These are phyloP conservation scores for Pandion haliaetus DNA, from an alignment of 2,113 vertebrate species.

Conservation along the genomic window DNA sequence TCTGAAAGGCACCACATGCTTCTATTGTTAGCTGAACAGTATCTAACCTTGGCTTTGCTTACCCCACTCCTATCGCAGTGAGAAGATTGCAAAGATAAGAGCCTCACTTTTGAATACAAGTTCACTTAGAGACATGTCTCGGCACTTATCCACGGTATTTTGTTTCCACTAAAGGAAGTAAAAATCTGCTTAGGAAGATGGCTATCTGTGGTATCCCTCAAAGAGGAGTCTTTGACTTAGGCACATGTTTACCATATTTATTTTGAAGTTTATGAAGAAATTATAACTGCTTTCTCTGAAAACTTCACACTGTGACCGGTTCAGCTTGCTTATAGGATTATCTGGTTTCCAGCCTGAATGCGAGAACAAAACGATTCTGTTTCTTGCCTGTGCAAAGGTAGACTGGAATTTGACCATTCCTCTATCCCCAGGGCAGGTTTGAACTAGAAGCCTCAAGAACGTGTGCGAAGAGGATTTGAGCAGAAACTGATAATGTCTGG, in stretches of 20 bases:
- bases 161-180: constrained; percentile 5
- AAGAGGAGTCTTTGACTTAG: not conserved
- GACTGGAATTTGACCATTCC: not conserved
- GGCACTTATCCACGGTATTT: not conserved
- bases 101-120: not conserved
- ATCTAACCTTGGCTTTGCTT: constrained; percentile 44
- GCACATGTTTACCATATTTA: not conserved
- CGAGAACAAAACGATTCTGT: not conserved
- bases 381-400: not conserved
- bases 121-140: not conserved
- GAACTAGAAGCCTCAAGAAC: not conserved
- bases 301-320: not conserved
- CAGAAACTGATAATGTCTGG: not conserved
- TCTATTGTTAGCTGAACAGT: constrained; percentile 48
- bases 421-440: not conserved
- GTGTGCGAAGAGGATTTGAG: not conserved
- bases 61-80: not conserved
- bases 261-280: not conserved
- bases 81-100: constrained; percentile 47
- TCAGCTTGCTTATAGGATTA: not conserved
- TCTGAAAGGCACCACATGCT: constrained; percentile 59
- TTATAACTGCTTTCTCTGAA: not conserved
- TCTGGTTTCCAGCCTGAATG: not conserved
- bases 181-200: not conserved
- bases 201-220: not conserved